These are phyloP conservation scores for Gambusia holbrooki DNA, from an alignment of 2,113 vertebrate genomes.

Conservation along the genomic window DNA sequence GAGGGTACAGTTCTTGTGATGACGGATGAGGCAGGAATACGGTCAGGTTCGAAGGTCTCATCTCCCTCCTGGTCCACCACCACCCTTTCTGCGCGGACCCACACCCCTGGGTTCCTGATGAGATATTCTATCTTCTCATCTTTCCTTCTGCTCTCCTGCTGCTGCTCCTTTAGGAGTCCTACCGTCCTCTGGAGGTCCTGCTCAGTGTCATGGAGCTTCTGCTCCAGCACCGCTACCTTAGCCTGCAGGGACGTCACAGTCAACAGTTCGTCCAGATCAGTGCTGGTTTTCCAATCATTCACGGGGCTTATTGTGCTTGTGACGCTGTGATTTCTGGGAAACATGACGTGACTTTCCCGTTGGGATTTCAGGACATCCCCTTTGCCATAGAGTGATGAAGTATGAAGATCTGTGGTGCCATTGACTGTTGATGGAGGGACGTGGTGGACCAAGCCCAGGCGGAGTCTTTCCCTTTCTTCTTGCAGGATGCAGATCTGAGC, in stretches of 20 bases:
- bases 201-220: conserved; percentile 81
- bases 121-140: conserved; percentile 83
- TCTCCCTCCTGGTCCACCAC: conserved; percentile 40
- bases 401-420: conserved; percentile 35
- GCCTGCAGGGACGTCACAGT: conserved; percentile 78
- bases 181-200: conserved; percentile 80
- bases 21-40: conserved; percentile 9
- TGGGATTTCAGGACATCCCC: conserved; percentile 15
- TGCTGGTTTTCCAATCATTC: conserved; percentile 72
- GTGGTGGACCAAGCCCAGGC: conserved; percentile 55
- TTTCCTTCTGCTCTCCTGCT: conserved; percentile 80
- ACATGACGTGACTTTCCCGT: not conserved
- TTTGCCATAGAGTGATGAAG: conserved; percentile 24
- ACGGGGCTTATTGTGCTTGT: conserved; percentile 25
- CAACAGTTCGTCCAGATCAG: conserved; percentile 70
- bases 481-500: conserved; percentile 76
- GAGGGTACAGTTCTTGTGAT: not conserved
- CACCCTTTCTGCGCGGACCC: conserved; percentile 62
- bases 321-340: conserved; percentile 6
- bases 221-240: conserved; percentile 84
- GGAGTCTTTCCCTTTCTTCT: conserved; percentile 69
- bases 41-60: conserved; percentile 11
- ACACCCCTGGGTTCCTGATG: conserved; percentile 62
- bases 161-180: conserved; percentile 80
- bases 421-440: conserved; percentile 36